Conservation (phyloP, 2,888 invertebrate species). For the Himalopsyche japonica region DNA sequence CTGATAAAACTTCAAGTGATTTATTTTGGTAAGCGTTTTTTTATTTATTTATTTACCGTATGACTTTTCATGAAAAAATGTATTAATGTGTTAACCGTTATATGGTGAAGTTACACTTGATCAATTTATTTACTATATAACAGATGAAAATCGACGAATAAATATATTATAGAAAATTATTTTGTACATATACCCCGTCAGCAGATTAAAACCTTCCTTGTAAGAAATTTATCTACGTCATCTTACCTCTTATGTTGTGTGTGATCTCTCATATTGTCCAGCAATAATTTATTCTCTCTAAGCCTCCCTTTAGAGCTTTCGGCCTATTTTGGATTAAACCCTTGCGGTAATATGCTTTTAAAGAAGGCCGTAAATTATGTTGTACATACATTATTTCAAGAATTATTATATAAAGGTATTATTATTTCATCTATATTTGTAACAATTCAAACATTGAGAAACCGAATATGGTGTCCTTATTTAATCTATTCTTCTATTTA, state of each 20-base stretch:
- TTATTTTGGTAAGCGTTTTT: too few species aligned
- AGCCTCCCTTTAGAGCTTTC: neutral
- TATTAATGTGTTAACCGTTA: too few species aligned
- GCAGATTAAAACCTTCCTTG: too few species aligned
- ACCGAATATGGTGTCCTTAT: neutral
- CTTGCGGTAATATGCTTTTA: neutral
- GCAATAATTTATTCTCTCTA: slow-evolving; percentile 13
- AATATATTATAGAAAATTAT: too few species aligned
- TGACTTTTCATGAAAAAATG: too few species aligned
- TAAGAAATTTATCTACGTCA: neutral
- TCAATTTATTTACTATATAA: too few species aligned
- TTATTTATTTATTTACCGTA: too few species aligned
- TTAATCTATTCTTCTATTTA: too few species aligned
- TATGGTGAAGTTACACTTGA: too few species aligned
- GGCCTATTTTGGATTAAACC: neutral
- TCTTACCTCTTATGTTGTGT: neutral
- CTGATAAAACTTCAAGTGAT: too few species aligned
- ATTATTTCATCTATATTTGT: neutral
- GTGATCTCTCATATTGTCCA: slow-evolving; percentile 6
- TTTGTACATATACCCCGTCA: too few species aligned
- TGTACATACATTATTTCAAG: neutral
- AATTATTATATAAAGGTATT: neutral
- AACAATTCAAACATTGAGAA: neutral
- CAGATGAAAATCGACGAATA: too few species aligned
- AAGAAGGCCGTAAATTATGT: neutral